A percentile compares a stretch with the other conserved stretches of the same genome.
Evolutionary conservation across 1,140 invertebrate genomes (phyloP).

Genomic region (Rhynchophorus ferrugineus): DNA sequence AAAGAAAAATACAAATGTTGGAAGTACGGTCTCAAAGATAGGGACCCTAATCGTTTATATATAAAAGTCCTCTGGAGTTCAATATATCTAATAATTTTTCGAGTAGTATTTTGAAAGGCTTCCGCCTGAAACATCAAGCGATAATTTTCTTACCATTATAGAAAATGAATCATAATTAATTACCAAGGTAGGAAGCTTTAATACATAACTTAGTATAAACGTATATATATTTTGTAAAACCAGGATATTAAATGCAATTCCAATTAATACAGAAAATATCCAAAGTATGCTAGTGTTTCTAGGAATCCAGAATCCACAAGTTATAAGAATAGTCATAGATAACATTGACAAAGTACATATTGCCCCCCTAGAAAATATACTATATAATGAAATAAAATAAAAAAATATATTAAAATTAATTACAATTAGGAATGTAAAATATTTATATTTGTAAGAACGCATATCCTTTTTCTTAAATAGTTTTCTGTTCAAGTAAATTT

Average conservation of each 20-base stretch:
- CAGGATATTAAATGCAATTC: constrained; percentile 20
- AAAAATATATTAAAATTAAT: constrained; percentile 5
- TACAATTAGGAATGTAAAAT: no score
- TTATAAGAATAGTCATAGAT: constrained; percentile 17
- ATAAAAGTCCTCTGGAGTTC: constrained; percentile 16
- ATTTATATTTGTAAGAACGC: no score
- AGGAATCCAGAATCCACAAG: constrained; percentile 30
- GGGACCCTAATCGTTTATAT: constrained; percentile 22
- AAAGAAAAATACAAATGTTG: constrained; percentile 25
- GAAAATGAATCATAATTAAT: no score
- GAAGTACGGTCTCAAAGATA: constrained; percentile 26
- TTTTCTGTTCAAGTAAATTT: no score
- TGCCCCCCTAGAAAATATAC: constrained; percentile 10
- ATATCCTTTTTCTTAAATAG: no score
- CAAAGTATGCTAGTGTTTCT: constrained; percentile 23
- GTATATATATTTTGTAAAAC: constrained; percentile 23
- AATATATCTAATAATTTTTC: constrained; percentile 12
- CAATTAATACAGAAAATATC: constrained; percentile 19
- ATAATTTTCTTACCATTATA: constrained; percentile 6
- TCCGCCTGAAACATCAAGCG: constrained; percentile 6
- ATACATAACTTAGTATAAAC: constrained; percentile 4
- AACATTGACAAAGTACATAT: constrained; percentile 3
- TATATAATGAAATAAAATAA: background rate
- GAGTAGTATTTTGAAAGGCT: background rate
- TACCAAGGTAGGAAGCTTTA: background rate